Percentiles rank a stretch among this genome's conserved stretches.
Conservation (phyloP, 1,140 invertebrate species). For the Bombus terrestris region DNA sequence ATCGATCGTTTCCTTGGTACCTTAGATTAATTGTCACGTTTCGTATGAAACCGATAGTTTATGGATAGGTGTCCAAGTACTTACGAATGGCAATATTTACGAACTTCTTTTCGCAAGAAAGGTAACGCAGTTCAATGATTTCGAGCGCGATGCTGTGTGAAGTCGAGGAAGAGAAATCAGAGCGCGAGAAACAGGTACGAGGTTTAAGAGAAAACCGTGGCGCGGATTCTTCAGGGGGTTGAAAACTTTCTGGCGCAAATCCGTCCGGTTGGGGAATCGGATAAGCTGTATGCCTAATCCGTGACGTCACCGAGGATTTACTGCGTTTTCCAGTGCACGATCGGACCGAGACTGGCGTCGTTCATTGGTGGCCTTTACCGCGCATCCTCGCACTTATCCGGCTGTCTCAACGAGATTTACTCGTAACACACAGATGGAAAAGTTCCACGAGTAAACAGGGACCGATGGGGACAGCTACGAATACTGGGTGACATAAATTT, state of each 20-base stretch:
- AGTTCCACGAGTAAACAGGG: constrained; percentile 36
- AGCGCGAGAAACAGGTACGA: too few relatives aligned
- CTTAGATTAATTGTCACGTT: background rate
- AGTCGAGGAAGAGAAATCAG: background rate
- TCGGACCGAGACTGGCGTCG: background rate
- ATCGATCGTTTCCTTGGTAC: background rate
- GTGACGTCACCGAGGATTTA: constrained; percentile 31
- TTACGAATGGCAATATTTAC: too few relatives aligned
- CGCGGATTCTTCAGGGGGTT: background rate
- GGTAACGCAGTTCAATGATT: too few relatives aligned
- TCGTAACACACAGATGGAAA: constrained; percentile 34
- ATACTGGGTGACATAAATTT: constrained; percentile 33
- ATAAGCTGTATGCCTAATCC: constrained; percentile 38
- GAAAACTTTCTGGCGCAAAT: constrained; percentile 19
- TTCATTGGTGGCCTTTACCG: constrained; percentile 16
- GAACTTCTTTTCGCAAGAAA: too few relatives aligned
- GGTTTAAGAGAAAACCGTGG: background rate
- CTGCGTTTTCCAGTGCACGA: background rate
- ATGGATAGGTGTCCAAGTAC: too few relatives aligned
- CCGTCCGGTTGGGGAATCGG: background rate
- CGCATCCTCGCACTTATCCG: background rate
- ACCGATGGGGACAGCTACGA: background rate
- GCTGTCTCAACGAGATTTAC: constrained; percentile 30
- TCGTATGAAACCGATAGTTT: too few relatives aligned
- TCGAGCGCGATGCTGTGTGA: background rate